phyloP scores from a whole-genome alignment of 2,113 vertebrate genomes.

The Cygnus buccinator region DNA sequence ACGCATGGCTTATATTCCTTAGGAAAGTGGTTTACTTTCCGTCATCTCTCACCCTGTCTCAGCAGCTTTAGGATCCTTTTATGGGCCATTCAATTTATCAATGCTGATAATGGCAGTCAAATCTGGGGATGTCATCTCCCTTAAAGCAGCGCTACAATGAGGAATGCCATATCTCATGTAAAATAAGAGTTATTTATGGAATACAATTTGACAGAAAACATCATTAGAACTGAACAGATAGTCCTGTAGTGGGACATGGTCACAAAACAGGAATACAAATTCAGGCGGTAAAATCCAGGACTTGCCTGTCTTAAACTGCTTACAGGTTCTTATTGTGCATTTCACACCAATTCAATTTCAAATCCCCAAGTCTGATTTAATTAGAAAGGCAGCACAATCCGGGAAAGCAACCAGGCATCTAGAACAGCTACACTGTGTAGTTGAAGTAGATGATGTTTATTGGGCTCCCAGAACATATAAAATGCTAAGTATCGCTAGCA shows the following conservation, averaged over 20 bases:
- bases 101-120: not conserved
- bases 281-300: not conserved
- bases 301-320: not conserved
- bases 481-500: not conserved
- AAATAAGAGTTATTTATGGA: not conserved
- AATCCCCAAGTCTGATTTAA: constrained; percentile 31
- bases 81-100: not conserved
- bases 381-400: constrained; percentile 25
- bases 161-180: not conserved
- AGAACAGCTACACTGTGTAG: not conserved
- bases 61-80: constrained; percentile 18
- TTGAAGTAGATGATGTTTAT: not conserved
- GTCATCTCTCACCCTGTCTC: constrained; percentile 14
- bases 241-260: not conserved
- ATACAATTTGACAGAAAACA: not conserved
- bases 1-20: not conserved
- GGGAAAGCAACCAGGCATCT: constrained; percentile 4
- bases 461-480: not conserved
- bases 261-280: not conserved
- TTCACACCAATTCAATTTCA: not conserved
- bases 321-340: not conserved
- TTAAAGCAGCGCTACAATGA: not conserved
- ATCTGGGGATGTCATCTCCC: not conserved
- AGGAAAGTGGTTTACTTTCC: not conserved
- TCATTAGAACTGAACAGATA: not conserved